phyloP scores from a whole-genome alignment of 2,113 vertebrate genomes.

The Gadus macrocephalus region DNA sequence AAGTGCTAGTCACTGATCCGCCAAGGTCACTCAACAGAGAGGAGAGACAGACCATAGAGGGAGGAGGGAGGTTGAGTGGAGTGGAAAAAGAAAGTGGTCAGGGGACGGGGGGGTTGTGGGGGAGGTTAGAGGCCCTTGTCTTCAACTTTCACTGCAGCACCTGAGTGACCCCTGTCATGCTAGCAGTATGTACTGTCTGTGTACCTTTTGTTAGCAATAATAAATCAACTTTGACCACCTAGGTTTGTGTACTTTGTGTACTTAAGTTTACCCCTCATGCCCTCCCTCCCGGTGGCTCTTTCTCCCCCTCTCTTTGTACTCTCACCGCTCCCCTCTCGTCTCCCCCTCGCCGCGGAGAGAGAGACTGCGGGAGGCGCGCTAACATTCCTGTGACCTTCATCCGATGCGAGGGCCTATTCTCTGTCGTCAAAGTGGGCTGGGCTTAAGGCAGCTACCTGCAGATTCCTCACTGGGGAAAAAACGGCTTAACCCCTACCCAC shows the following conservation, averaged over 20 bases:
- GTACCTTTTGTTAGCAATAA: conserved; percentile 37
- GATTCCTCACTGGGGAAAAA: conserved; percentile 31
- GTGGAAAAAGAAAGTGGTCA: conserved; percentile 30
- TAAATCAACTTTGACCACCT: conserved; percentile 20
- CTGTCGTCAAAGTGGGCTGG: conserved; percentile 53
- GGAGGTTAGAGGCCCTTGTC: conserved; percentile 40
- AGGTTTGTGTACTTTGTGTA: neutral
- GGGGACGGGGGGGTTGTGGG: conserved; percentile 28
- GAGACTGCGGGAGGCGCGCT: conserved; percentile 63
- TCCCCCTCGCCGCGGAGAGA: conserved; percentile 50
- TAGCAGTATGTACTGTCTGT: conserved; percentile 33
- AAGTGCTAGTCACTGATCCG: conserved; percentile 73
- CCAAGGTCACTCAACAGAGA: conserved; percentile 89
- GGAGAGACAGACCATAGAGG: conserved; percentile 59
- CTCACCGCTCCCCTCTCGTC: conserved; percentile 28
- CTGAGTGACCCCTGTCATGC: conserved; percentile 48
- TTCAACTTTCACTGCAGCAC: conserved; percentile 67
- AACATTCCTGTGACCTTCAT: conserved; percentile 79
- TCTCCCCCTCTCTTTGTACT: conserved; percentile 24
- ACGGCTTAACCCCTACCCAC: conserved; percentile 27
- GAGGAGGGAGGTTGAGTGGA: conserved; percentile 13
- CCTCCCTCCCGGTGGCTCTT: conserved; percentile 18
- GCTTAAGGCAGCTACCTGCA: conserved; percentile 60
- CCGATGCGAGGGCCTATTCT: conserved; percentile 56
- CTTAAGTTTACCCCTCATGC: no score